Percentiles rank a stretch among this genome's conserved stretches.
phyloP scores from a whole-genome alignment of 2,888 invertebrate species.

The Tetranychus truncatus region DNA sequence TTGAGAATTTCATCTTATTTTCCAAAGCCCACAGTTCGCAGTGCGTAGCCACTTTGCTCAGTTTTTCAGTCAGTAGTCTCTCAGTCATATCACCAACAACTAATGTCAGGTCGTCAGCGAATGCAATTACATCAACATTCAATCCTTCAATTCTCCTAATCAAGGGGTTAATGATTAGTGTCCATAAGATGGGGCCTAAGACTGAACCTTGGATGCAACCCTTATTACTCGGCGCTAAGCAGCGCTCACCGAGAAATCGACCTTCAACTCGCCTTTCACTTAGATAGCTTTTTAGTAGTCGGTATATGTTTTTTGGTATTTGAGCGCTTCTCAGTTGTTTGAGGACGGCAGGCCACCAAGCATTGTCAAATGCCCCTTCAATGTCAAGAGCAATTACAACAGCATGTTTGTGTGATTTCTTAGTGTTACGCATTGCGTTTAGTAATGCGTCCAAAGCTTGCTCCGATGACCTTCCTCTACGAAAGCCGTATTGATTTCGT shows the following conservation, averaged over 20 bases:
- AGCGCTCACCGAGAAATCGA: background rate
- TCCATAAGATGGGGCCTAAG: slow-evolving; percentile 14
- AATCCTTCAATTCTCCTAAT: background rate
- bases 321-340: background rate
- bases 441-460: background rate
- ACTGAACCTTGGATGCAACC: slow-evolving; percentile 15
- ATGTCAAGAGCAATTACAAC: slow-evolving; percentile 15
- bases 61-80: rapidly evolving
- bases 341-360: slow-evolving; percentile 13
- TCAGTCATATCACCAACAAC: background rate
- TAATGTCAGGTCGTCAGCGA: slow-evolving; percentile 11
- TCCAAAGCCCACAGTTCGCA: background rate
- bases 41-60: background rate
- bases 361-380: slow-evolving; percentile 17
- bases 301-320: background rate
- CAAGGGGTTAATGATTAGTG: slow-evolving; percentile 7
- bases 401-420: background rate
- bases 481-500: background rate
- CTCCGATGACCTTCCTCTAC: background rate
- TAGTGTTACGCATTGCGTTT: background rate
- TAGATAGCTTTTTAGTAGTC: slow-evolving; percentile 6
- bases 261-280: background rate
- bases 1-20: background rate
- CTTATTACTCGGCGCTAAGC: background rate
- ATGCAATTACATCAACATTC: background rate